These are phyloP conservation scores for Probaryconus sp. DNA, from an alignment of 1,140 invertebrate genomes.

Conservation along the genomic window DNA sequence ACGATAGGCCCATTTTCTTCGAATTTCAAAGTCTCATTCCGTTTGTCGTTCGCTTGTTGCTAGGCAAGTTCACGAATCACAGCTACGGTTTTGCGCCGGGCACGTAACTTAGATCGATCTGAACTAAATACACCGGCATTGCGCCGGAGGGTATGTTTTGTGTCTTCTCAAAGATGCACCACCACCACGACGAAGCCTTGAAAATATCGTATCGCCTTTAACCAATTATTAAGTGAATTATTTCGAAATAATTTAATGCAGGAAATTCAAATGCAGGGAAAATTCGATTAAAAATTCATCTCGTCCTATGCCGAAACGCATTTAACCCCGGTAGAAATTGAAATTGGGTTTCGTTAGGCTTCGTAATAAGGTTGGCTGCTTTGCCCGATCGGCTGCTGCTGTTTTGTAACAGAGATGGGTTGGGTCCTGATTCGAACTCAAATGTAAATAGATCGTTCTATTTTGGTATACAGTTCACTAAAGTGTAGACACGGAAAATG, in stretches of 20 bases:
- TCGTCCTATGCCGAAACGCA: conserved; percentile 22
- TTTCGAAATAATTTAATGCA: conserved; percentile 53
- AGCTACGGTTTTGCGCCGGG: conserved; percentile 56
- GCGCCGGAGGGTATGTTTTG: conserved; percentile 55
- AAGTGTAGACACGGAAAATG: not conserved
- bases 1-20: conserved; percentile 58
- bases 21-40: conserved; percentile 57
- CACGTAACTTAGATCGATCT: conserved; percentile 66
- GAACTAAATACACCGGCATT: conserved; percentile 60
- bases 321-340: conserved; percentile 47
- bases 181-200: conserved; percentile 25
- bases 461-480: conserved; percentile 13
- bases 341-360: conserved; percentile 57
- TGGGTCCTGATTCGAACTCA: conserved; percentile 4
- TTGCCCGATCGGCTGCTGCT: conserved; percentile 3
- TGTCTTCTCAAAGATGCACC: conserved; percentile 60
- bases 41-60: conserved; percentile 63
- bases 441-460: conserved; percentile 38
- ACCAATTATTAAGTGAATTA: conserved; percentile 52
- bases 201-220: conserved; percentile 47
- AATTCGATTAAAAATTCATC: conserved; percentile 62
- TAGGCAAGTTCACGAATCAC: conserved; percentile 65
- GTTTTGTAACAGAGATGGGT: conserved; percentile 20
- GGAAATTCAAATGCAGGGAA: conserved; percentile 55
- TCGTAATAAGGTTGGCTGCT: conserved; percentile 51